Base-by-base conservation (phyloP, 2,888 invertebrate genomes). In the Drosophila picticornis region DNA sequence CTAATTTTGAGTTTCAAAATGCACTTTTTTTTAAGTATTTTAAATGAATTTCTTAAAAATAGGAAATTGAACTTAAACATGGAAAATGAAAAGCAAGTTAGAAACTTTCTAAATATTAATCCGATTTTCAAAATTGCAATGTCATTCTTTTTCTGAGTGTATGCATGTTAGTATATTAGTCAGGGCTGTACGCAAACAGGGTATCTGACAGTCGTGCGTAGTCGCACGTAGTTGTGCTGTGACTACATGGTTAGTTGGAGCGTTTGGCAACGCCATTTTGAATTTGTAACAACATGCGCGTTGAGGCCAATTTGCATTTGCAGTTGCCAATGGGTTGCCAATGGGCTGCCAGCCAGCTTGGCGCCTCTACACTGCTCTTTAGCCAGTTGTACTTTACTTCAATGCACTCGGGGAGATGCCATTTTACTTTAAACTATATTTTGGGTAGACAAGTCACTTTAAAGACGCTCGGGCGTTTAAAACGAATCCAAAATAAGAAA, bases 231-330 rank as follows among this genome's bases (percentile, higher is more conserved):
- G 32, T 34, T 13, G 62, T 53, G 3, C 13, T 77, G 19, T 65
- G 63, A 66, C 69, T 83, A 63, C 51, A 80, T 72, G 86, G 84
- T 85, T 85, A 85, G 90, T 88, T 85, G 80, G 84, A 80, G 68
- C 59, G 67, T 56, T 56, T 62, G 58, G 68, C 55, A 65, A 62
- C 77, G 83, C 81, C 75, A 90, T 90, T 90, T 90, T 90, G 90
- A 77, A 90, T 87, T 89, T 87, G 88, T 84, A 78, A 90, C 88
- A 87, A 86, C 84, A 90, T 89, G 86, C 88, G 84, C 81, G 87
- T 71, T 72, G 70, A 78, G 72, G 73, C 87, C 90, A 90, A 87
- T 87, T 87, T 87, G 91, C 87, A 87, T 87, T 87, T 87, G 90
- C 82, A 77, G 72, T 84, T 84, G 75, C 81, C 81, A 86, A 69